phyloP scores from a whole-genome alignment of 2,797 vertebrate species.

The Jordanella pulchra region DNA sequence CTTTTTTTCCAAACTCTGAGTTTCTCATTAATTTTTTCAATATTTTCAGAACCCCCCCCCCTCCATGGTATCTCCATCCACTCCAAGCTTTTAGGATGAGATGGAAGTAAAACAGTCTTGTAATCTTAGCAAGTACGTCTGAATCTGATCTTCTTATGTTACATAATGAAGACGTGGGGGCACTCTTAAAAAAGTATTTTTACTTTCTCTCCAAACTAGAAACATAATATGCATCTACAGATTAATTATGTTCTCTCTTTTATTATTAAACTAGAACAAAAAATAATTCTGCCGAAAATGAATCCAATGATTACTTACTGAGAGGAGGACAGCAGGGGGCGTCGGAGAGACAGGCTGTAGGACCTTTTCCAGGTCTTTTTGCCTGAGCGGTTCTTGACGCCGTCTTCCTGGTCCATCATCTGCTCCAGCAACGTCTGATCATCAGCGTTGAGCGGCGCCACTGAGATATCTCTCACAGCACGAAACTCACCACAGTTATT shows the following conservation, averaged over 20 bases:
- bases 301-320: constrained; percentile 87
- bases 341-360: constrained; percentile 89
- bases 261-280: background rate
- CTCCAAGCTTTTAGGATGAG: background rate
- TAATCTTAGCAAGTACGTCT: background rate
- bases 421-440: constrained; percentile 97
- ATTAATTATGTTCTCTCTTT: background rate
- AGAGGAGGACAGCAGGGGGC: constrained; percentile 87
- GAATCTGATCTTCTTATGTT: background rate
- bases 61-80: background rate
- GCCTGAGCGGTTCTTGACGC: constrained; percentile 92
- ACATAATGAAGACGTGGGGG: background rate
- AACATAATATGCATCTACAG: background rate
- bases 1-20: background rate
- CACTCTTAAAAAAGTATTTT: background rate
- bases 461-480: constrained; percentile 94
- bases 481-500: constrained; percentile 98
- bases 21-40: background rate
- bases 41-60: background rate
- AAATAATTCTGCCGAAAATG: background rate
- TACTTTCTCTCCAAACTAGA: background rate
- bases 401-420: constrained; percentile 99
- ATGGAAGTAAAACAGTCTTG: background rate
- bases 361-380: constrained; percentile 92
- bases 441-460: constrained; percentile 94